These are phyloP conservation scores for Periparus ater DNA, from an alignment of 2,797 vertebrate species.

Conservation along the genomic window DNA sequence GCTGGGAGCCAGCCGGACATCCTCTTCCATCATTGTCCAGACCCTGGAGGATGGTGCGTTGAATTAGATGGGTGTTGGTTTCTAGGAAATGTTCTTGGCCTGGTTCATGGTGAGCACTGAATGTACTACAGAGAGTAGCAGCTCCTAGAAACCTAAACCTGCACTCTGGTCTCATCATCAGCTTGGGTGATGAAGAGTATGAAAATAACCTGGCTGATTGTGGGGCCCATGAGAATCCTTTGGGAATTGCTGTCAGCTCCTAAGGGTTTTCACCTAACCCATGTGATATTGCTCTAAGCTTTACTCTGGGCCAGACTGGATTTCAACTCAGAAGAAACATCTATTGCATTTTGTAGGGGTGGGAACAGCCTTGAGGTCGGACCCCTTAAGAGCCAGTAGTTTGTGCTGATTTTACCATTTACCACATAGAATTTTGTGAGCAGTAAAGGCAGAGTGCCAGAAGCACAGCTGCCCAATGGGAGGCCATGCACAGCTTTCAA, in stretches of 20 bases:
- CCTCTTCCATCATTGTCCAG: constrained; percentile 84
- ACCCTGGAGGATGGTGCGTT: constrained; percentile 92
- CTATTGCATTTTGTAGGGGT: not conserved
- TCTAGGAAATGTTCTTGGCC: not conserved
- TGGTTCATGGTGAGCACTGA: not conserved
- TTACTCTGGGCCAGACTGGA: not conserved
- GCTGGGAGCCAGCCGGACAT: constrained; percentile 91
- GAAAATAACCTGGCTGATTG: not conserved
- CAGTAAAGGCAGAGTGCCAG: constrained; percentile 21
- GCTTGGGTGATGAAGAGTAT: not conserved
- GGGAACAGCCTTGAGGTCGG: not conserved
- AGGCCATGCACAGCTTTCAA: not conserved
- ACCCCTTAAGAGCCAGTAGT: not conserved
- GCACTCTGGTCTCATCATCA: not conserved
- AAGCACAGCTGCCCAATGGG: not conserved
- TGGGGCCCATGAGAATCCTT: not conserved
- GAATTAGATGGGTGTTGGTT: not conserved
- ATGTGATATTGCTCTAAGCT: not conserved
- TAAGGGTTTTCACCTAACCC: not conserved
- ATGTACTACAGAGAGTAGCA: not conserved
- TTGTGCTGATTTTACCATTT: constrained; percentile 7
- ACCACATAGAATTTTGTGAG: not conserved
- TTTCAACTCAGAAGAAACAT: not conserved
- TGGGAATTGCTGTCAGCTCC: not conserved
- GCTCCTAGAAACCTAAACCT: not conserved